Percentiles rank a stretch among this genome's conserved stretches.
Evolutionary conservation across 1,140 invertebrate genomes (phyloP).

Genomic region (Listronotus oregonensis): DNA sequence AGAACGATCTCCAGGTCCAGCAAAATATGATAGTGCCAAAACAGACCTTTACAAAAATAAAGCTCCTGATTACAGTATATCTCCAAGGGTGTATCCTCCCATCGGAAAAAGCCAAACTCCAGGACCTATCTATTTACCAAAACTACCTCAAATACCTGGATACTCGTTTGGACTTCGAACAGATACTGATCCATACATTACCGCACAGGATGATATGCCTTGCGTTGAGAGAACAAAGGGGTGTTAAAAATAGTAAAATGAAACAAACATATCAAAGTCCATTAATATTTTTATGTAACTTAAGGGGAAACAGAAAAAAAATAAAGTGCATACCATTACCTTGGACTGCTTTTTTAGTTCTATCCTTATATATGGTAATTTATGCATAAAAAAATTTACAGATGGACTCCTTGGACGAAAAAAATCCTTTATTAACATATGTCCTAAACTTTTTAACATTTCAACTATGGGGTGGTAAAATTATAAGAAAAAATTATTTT

Average conservation of each 20-base stretch:
- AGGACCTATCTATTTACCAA: constrained; percentile 57
- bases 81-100: constrained; percentile 35
- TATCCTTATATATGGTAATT: too few species aligned
- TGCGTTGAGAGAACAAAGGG: constrained; percentile 37
- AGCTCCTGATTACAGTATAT: constrained; percentile 56
- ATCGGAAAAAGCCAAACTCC: constrained; percentile 48
- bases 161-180: constrained; percentile 49
- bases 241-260: constrained; percentile 4
- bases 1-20: constrained; percentile 62
- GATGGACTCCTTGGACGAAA: too few species aligned
- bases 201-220: constrained; percentile 50
- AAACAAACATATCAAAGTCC: neutral
- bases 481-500: too few species aligned
- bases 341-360: too few species aligned
- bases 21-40: constrained; percentile 57
- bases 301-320: constrained; percentile 19
- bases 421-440: too few species aligned
- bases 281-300: constrained; percentile 19
- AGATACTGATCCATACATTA: constrained; percentile 47
- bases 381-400: too few species aligned
- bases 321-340: constrained; percentile 2
- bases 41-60: constrained; percentile 50
- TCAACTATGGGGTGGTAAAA: too few species aligned
- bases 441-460: too few species aligned
- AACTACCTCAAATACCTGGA: constrained; percentile 42